These are phyloP conservation scores for Bombus fervidus DNA, from an alignment of 1,140 invertebrate genomes.

Conservation along the genomic window DNA sequence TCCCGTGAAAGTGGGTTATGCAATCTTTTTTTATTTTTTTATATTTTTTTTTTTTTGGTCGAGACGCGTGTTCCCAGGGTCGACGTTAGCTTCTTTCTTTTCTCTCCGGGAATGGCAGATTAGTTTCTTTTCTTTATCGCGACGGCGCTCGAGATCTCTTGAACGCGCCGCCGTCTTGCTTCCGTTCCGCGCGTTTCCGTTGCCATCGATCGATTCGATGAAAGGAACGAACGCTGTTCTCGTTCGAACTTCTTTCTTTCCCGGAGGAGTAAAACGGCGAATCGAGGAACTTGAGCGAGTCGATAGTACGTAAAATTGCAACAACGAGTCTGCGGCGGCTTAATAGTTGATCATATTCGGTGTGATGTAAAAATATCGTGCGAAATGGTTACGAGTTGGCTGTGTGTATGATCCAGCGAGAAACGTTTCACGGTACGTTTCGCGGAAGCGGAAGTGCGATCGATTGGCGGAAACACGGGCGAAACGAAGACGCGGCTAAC, in stretches of 20 bases:
- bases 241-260: neutral
- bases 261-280: neutral
- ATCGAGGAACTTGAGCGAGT: conserved; percentile 23
- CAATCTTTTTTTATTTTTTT: conserved; percentile 34
- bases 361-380: conserved; percentile 11
- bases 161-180: neutral
- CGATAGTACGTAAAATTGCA: neutral
- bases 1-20: conserved; percentile 38
- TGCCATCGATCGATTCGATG: conserved; percentile 1
- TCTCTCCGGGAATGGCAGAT: neutral
- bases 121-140: neutral
- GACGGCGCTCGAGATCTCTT: neutral
- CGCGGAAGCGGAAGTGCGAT: neutral
- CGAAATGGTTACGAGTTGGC: neutral
- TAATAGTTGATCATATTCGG: neutral
- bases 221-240: neutral
- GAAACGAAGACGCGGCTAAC: conserved; percentile 11
- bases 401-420: neutral
- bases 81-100: conserved; percentile 24
- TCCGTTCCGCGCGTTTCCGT: neutral
- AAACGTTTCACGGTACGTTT: neutral
- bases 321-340: neutral
- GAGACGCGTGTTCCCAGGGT: conserved; percentile 47
- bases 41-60: conserved; percentile 49
- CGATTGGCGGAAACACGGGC: neutral